Evolutionary conservation across 2,797 vertebrate species (phyloP).

Genomic region (Catamblyrhynchus diadema): DNA sequence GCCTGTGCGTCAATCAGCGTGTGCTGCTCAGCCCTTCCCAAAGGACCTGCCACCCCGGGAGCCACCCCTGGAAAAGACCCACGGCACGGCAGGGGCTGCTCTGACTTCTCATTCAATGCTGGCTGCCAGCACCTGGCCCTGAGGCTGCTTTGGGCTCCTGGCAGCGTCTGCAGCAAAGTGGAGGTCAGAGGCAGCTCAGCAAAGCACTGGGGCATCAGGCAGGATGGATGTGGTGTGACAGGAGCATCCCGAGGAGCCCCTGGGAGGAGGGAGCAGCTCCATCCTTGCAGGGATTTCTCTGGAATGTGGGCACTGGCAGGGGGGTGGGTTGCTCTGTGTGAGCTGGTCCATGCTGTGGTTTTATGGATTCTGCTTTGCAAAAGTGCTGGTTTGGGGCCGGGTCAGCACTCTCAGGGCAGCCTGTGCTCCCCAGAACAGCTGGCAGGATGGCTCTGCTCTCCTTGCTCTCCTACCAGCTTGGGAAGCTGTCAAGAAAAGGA

Average conservation of each 20-base stretch:
- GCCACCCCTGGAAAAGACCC: fast-evolving
- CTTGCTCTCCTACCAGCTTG: background rate
- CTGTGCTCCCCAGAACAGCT: background rate
- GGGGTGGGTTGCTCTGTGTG: fast-evolving
- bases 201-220: background rate
- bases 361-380: background rate
- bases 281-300: background rate
- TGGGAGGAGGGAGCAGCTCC: background rate
- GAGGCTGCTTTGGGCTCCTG: fast-evolving
- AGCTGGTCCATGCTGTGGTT: background rate
- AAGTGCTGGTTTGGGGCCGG: background rate
- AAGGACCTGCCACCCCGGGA: background rate
- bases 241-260: background rate
- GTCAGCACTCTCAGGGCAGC: background rate
- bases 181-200: background rate
- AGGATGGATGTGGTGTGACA: background rate
- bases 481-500: background rate
- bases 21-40: background rate
- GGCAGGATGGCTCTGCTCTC: background rate
- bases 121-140: background rate
- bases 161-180: background rate
- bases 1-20: background rate
- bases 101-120: background rate
- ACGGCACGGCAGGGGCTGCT: fast-evolving
- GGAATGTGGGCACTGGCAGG: fast-evolving